Base-by-base conservation (phyloP, 2,888 invertebrate genomes). In the Euplexia lucipara region DNA sequence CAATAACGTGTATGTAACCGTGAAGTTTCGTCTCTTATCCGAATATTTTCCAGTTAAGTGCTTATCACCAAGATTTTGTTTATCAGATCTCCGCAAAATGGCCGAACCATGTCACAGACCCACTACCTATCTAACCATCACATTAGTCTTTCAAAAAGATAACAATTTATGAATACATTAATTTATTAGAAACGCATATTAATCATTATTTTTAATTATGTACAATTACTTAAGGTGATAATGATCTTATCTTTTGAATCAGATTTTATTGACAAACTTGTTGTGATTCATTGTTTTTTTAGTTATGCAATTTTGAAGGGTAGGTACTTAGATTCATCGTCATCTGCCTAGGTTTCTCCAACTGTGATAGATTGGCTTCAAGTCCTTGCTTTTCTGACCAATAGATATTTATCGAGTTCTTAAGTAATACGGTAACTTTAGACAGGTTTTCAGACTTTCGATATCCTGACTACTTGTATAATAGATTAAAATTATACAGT, bases 41-140 rank as follows among this genome's bases (percentile, higher is more conserved):
- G 37, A 32, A 10, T 14, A 20, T 30, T 63, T 63, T 10, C 42
- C 49, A 20, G 5, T 44, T 12, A 8, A 6, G 30, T 0, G 2
- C 1, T 48, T 42, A 51, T 63, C 63, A n/a, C 0, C 1, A 26
- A 8, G 14, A 16, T 7, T n/a, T 14, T 7, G 7, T 42, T 5
- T 39, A 10, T 34, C n/a, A 48, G 26, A 62, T 63, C 63, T 22
- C 12, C 35, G 51, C 64, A 4, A 63, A 63, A 63, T 63, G 49
- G 63, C 20, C 8, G 51, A 63, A 63, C 16, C 63, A 7, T 63
- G 63, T 63, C 34, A 8, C 6, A 7, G 4, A 10, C 12, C 5
- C 1, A n/a, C 26, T 14, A 44, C 30, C 14, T 35, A 63, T 63
- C 62, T n/a, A 0, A 3, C 6, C n/a, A 63, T 63, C 63, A 49